Conservation (phyloP, 2,113 vertebrate species). For the Lepus europaeus region DNA sequence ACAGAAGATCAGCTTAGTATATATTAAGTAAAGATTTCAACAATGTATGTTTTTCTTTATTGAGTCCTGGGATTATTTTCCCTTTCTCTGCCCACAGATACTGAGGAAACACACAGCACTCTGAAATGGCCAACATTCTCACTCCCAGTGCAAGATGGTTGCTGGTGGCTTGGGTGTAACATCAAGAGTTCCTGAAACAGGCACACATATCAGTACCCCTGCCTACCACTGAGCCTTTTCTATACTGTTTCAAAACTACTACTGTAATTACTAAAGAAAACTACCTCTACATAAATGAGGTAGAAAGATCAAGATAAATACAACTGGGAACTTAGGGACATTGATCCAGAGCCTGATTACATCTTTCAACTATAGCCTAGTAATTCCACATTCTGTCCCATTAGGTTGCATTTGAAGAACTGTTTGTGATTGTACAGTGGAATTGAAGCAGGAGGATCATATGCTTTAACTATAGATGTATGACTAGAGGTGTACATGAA, state of each 20-base stretch:
- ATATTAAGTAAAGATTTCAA: too few relatives aligned
- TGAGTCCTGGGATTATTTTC: background rate
- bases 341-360: constrained; percentile 30
- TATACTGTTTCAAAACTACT: constrained; percentile 41
- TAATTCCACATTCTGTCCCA: constrained; percentile 13
- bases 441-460: background rate
- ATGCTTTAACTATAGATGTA: background rate
- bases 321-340: constrained; percentile 41
- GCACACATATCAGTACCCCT: background rate
- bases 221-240: background rate
- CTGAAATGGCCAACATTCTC: constrained; percentile 29
- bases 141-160: background rate
- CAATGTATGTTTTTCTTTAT: background rate
- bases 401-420: constrained; percentile 21
- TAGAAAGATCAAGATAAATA: constrained; percentile 33
- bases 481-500: background rate
- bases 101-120: background rate
- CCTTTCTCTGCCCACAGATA: background rate
- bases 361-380: constrained; percentile 16
- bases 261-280: constrained; percentile 58
- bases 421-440: constrained; percentile 21
- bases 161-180: background rate
- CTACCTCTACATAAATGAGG: background rate
- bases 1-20: too few relatives aligned
- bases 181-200: background rate